Conservation (phyloP, 2,113 vertebrate genomes). For the Elgaria multicarinata region DNA sequence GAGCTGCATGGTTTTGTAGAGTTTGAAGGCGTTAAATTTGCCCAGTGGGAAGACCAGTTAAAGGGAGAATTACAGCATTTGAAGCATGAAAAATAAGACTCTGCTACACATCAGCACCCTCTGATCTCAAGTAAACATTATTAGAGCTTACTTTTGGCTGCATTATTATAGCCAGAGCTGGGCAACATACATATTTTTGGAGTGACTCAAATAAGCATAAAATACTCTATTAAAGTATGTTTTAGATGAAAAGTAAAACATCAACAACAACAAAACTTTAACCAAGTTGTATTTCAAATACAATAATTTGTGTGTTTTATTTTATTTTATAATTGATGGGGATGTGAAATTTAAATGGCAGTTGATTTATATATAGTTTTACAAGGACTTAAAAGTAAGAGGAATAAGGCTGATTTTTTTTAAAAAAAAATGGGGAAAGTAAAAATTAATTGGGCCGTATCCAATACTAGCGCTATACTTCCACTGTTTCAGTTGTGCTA, state of each 20-base stretch:
- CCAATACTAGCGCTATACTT: too few relatives aligned
- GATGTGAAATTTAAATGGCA: constrained; percentile 1
- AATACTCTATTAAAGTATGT: constrained; percentile 10
- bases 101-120: constrained; percentile 58
- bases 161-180: constrained; percentile 43
- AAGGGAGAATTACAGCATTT: constrained; percentile 77
- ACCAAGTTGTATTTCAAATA: background rate
- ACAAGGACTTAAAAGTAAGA: background rate
- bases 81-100: constrained; percentile 65
- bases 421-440: background rate
- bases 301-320: background rate
- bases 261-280: too few relatives aligned
- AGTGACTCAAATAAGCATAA: constrained; percentile 8
- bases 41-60: constrained; percentile 77
- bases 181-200: background rate
- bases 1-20: constrained; percentile 67
- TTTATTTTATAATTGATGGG: background rate
- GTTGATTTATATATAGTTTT: background rate
- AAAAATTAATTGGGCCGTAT: background rate
- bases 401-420: background rate
- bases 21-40: constrained; percentile 75
- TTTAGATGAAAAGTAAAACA: background rate
- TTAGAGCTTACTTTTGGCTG: constrained; percentile 55
- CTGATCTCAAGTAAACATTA: constrained; percentile 54
- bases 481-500: too few relatives aligned